Percentiles rank a stretch among this genome's conserved stretches.
Evolutionary conservation across 2,888 invertebrate species (phyloP).

Genomic region (Eilema caniola): DNA sequence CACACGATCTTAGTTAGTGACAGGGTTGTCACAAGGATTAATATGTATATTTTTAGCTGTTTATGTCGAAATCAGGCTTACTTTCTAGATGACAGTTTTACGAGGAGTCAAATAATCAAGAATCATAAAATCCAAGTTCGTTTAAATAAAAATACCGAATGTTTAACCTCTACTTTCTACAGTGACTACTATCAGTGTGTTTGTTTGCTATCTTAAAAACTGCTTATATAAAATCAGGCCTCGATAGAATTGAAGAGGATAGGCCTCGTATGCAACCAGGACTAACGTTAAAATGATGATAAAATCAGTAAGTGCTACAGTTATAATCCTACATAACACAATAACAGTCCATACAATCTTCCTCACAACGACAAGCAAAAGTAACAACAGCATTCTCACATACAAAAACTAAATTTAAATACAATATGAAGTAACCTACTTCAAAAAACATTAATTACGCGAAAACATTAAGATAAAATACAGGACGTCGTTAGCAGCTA

Average conservation of each 20-base stretch:
- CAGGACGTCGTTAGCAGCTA: slow-evolving; percentile 65
- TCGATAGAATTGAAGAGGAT: neutral
- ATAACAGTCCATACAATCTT: too few relatives aligned
- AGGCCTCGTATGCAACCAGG: too few relatives aligned
- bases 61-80: neutral
- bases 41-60: neutral
- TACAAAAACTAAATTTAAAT: neutral
- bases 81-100: too few relatives aligned
- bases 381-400: neutral
- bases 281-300: too few relatives aligned
- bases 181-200: neutral
- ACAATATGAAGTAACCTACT: slow-evolving; percentile 3
- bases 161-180: neutral
- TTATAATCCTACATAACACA: too few relatives aligned
- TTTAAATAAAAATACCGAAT: neutral
- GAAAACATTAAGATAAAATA: slow-evolving; percentile 61
- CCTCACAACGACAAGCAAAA: neutral
- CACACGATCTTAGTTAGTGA: slow-evolving; percentile 66
- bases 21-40: slow-evolving; percentile 61
- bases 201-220: neutral
- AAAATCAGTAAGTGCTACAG: too few relatives aligned
- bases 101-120: too few relatives aligned
- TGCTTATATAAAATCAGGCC: neutral
- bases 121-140: too few relatives aligned
- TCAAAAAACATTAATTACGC: slow-evolving; percentile 51